Base-by-base conservation (phyloP, 2,888 invertebrate genomes). In the Homarus gammarus region DNA sequence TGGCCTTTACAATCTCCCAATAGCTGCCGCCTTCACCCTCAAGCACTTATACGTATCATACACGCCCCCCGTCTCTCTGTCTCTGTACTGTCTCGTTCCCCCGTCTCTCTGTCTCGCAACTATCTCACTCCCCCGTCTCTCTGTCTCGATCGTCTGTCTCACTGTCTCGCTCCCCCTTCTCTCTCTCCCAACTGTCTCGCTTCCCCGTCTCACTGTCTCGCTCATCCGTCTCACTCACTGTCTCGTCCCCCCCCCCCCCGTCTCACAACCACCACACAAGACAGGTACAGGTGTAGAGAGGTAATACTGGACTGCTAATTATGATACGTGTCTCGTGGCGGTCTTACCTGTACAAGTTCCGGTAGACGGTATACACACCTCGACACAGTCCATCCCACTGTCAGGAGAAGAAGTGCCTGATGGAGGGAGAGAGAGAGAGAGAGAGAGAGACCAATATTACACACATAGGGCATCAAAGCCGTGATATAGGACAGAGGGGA, bases 91-190 rank as follows among this genome's bases (percentile, higher is more conserved):
- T 38, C 49, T 70, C 83, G 40, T 40, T 0, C 22, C 31, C 36
- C 51, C n/a, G 51, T n/a, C 84, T 51, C 73, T 18, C 49, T 72
- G 15, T 73, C 36, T 44, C 64, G 22, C 38, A 36, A n/a, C n/a
- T n/a, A n/a, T n/a, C n/a, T 36, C 12, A 6, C 18, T 36, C 40
- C 2, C 22, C 15, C 22, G 0, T n/a, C 40, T 75, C 31, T 10
- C 38, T 22, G 3, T 22, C 38, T 75, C 8, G 8, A n/a, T 2
- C 38, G 75, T 40, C 10, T 75, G 22, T 3, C 75, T 75, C 40
- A 15, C 40, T 75, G 15, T 36, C 27, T n/a, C 75, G 18, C 38
- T 18, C 38, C 15, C 40, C 27, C 38, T n/a, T 18, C 36, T 31
- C 38, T 22, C 22, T 36, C 33, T 36, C 38, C 33, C 73, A n/a